Conservation (phyloP, 2,888 invertebrate genomes). For the Drosophila eohydei region DNA sequence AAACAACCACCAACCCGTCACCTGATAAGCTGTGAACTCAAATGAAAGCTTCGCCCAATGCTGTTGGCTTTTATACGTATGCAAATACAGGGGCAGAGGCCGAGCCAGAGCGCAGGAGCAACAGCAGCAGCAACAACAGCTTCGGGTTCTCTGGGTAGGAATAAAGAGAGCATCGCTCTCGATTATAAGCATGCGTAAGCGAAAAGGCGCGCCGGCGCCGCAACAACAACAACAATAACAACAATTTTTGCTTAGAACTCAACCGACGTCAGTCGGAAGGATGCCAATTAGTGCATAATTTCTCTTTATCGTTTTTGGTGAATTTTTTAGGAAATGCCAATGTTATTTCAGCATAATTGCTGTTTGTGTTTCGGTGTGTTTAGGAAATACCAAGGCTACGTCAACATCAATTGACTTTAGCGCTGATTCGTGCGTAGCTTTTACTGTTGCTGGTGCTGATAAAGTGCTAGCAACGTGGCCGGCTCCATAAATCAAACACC, state of each 20-base stretch:
- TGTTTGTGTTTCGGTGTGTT: slow-evolving; percentile 2
- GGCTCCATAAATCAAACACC: slow-evolving; percentile 50
- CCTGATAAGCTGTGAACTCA: slow-evolving; percentile 70
- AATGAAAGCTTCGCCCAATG: slow-evolving; percentile 76
- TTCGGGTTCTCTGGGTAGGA: slow-evolving; percentile 30
- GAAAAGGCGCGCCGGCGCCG: slow-evolving; percentile 57
- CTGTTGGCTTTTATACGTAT: slow-evolving; percentile 79
- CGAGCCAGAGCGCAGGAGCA: slow-evolving; percentile 52
- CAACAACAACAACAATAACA: neutral
- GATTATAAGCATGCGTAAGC: slow-evolving; percentile 61
- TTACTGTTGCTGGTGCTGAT: slow-evolving; percentile 31
- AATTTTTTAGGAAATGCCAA: slow-evolving; percentile 9
- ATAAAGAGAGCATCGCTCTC: slow-evolving; percentile 12
- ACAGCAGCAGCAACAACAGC: slow-evolving; percentile 27
- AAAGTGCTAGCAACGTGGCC: slow-evolving; percentile 30
- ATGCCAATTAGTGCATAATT: slow-evolving; percentile 39
- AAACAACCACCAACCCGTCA: slow-evolving; percentile 55
- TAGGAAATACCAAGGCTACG: slow-evolving; percentile 16
- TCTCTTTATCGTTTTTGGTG: slow-evolving; percentile 3
- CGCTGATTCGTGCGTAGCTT: slow-evolving; percentile 3
- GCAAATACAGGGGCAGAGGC: slow-evolving; percentile 37
- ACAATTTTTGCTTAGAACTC: slow-evolving; percentile 27
- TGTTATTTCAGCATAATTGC: slow-evolving; percentile 31
- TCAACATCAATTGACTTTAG: slow-evolving; percentile 24
- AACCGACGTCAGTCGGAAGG: slow-evolving; percentile 39